Base-by-base conservation (phyloP, 2,888 invertebrate species). In the Xestia rhomboidea region DNA sequence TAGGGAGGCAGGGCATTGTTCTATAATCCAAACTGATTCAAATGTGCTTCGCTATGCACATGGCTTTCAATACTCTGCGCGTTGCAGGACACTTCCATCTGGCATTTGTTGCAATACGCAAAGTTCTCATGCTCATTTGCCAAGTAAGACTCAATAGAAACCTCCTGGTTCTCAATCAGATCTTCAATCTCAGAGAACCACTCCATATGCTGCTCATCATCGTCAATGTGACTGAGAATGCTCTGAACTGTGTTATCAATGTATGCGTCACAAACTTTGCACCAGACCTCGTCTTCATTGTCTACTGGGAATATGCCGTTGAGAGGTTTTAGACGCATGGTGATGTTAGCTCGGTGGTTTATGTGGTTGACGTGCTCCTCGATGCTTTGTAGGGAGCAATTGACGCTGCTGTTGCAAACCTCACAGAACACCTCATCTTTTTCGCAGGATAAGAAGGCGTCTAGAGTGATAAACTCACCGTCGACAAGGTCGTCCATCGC, bases 121-220 rank as follows among this genome's bases (percentile, higher is more conserved):
- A 91, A 92, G 27, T 84, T 86, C 68, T 95, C 93, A 80, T 93
- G 90, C 78, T 94, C 92, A 75, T 92, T 90, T 0, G 90, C 78
- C 66, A 95, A 85, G 78, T 89, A 95, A 27, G 87, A 86, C 30
- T 91, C 90, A 68, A 94, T 89, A 0, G 91, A 88, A 10, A 95
- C 89, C 62, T 92, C 92, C 41, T 94, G 93, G 30, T 89, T 91
- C 18, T 93, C 92, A 76, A 92, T 92, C 30, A 93, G 82, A 74
- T 93, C 93, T 79, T 94, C 93, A 30, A 95, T 92, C 62, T 93
- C 92, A 34, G 90, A 79, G 64, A 95, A 93, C 95, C 95, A 95
- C 13, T 91, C 89, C 81, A 92, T 88, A 66, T 94, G 94, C 11
- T 90, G 88, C 13, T 91, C 89, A 81, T 93, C 92, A 79, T 93